Base-by-base conservation (phyloP, 2,113 vertebrate species). In the Pithys albifrons region DNA sequence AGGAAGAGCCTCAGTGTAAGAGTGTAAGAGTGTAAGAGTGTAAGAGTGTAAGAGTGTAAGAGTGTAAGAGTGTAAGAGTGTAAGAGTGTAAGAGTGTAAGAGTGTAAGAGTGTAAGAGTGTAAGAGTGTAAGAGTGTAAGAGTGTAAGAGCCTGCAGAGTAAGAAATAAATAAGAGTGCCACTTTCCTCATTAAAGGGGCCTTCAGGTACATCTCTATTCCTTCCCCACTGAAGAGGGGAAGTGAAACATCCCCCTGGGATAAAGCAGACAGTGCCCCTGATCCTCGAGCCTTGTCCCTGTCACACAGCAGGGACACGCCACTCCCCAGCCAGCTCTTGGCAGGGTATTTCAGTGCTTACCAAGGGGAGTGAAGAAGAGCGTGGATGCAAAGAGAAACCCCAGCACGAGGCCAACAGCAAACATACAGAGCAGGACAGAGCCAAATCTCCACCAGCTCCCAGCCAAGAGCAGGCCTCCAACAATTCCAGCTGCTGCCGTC, bases 361-460 rank as follows among this genome's bases (percentile, higher is more conserved):
- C 99, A 31, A 99, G 69, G 5, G 99, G 99, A 49, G 99, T 99
- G 93, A 99, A 99, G 97, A 99, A 98, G 61, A 98, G 27, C 0
- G 79, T 81, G 0, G 99, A 98, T 0, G 99, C 97, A 23, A 98
- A 25, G 19, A 99, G 97, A 95, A 98, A 99, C 54, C 99, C 99
- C 54, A 99, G 95, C 85, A 98, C 98, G 12, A 99, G 96, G 28
- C 99, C 99, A 2, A 99, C 97, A 71, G 98, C 96, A 54, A 98
- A 65, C 72, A 99, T 94, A 37, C 98, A 99, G 7, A 98, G 91
- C 54, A 98, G 70, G 76, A 99, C 98, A 6, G 98, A 98, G 6
- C 99, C 99, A 27, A 98, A 99, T 46, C 98, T 97, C 99, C 99
- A 99, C 99, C 99, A 99, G n/a, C 95, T 97, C 80, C 98, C 98